Percentiles rank a stretch among this genome's conserved stretches.
Evolutionary conservation across 2,797 vertebrate species (phyloP).

Genomic region (Sparidentex hasta): DNA sequence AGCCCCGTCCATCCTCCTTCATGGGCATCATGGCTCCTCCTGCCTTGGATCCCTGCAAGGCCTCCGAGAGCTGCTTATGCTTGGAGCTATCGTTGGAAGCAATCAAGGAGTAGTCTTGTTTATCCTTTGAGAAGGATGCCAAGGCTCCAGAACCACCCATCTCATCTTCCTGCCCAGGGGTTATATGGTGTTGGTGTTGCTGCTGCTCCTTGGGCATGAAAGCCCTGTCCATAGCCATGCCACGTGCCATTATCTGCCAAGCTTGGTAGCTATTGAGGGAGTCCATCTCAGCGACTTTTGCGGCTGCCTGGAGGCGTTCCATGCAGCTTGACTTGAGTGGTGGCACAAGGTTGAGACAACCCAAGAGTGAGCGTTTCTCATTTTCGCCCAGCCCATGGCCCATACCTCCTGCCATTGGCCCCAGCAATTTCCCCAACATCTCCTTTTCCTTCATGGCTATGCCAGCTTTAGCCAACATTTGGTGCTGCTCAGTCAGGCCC

Average conservation of each 20-base stretch:
- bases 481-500: slow-evolving; percentile 91
- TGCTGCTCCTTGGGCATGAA: slow-evolving; percentile 96
- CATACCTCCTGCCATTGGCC: slow-evolving; percentile 90
- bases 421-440: slow-evolving; percentile 95
- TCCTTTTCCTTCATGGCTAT: slow-evolving; percentile 96
- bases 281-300: slow-evolving; percentile 99
- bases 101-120: slow-evolving; percentile 93
- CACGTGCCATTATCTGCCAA: slow-evolving; percentile 99
- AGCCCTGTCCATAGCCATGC: slow-evolving; percentile 96
- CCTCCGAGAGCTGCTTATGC: slow-evolving; percentile 94
- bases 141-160: slow-evolving; percentile 89
- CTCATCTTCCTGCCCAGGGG: slow-evolving; percentile 92
- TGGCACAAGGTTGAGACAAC: slow-evolving; percentile 96
- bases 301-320: slow-evolving; percentile 96
- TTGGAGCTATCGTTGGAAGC: slow-evolving; percentile 92
- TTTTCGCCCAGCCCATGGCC: slow-evolving; percentile 92
- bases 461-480: slow-evolving; percentile 93
- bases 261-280: slow-evolving; percentile 98
- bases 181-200: slow-evolving; percentile 88
- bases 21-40: slow-evolving; percentile 88
- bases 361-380: slow-evolving; percentile 96
- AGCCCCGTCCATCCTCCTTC: slow-evolving; percentile 91
- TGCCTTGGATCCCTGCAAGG: slow-evolving; percentile 92
- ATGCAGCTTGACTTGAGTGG: slow-evolving; percentile 99
- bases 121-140: slow-evolving; percentile 94